Evolutionary conservation across 2,113 vertebrate species (phyloP).

Genomic region (Protomyctophum bolini): DNA sequence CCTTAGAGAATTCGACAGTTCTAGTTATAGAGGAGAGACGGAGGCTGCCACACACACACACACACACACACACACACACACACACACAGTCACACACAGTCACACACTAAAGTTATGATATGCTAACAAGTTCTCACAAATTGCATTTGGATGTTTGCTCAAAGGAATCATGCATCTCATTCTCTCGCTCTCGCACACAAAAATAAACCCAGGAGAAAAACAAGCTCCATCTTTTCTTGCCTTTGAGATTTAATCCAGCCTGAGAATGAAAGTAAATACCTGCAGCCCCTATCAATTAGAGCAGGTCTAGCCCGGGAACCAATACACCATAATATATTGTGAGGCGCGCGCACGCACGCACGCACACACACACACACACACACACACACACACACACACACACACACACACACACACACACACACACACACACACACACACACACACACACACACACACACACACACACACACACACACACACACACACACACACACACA

Average conservation of each 20-base stretch:
- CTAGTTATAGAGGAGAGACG: conserved; percentile 55
- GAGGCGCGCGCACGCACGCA: too few relatives aligned
- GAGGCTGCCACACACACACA: conserved; percentile 13
- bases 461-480: conserved; percentile 22
- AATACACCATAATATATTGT: conserved; percentile 40
- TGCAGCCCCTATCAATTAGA: conserved; percentile 71
- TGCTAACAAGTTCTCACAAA: too few relatives aligned
- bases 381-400: too few relatives aligned
- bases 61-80: too few relatives aligned
- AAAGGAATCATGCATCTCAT: background rate
- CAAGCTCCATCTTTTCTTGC: conserved; percentile 45
- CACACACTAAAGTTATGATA: too few relatives aligned
- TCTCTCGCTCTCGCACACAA: background rate
- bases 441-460: conserved; percentile 16
- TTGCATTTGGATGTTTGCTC: too few relatives aligned
- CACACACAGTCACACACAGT: too few relatives aligned
- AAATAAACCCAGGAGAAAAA: conserved; percentile 56
- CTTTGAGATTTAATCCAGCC: conserved; percentile 69
- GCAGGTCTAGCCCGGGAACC: conserved; percentile 56
- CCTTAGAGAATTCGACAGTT: conserved; percentile 60
- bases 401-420: background rate
- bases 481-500: conserved; percentile 22
- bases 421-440: background rate
- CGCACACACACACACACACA: too few relatives aligned
- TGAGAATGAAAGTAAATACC: conserved; percentile 69